These are phyloP conservation scores for Ypsolopha scabrella DNA, from an alignment of 2,888 invertebrate species.

Conservation along the genomic window DNA sequence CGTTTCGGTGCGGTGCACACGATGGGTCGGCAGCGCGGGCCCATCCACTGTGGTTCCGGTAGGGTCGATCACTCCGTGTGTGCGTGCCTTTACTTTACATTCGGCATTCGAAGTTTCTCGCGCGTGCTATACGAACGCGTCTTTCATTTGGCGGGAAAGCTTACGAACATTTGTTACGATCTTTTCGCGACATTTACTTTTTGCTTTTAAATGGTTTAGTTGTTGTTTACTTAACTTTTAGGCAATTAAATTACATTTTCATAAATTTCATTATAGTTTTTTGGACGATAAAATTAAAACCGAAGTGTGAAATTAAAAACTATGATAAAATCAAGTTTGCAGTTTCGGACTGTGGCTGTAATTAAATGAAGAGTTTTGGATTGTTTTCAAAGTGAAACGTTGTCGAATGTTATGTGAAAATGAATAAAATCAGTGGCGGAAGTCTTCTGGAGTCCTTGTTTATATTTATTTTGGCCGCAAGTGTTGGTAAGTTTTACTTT, in stretches of 20 bases:
- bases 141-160: slow-evolving; percentile 41
- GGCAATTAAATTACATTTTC: neutral
- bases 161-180: slow-evolving; percentile 11
- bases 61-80: slow-evolving; percentile 65
- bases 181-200: slow-evolving; percentile 15
- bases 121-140: slow-evolving; percentile 27
- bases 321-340: neutral
- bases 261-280: neutral
- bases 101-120: slow-evolving; percentile 30
- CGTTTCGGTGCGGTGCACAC: slow-evolving; percentile 66
- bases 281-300: neutral
- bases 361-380: neutral
- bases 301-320: neutral
- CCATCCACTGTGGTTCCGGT: slow-evolving; percentile 70
- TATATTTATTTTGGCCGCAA: slow-evolving; percentile 26
- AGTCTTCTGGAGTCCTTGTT: slow-evolving; percentile 37
- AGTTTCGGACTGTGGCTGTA: neutral
- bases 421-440: slow-evolving; percentile 38
- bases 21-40: slow-evolving; percentile 55
- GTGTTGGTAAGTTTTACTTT: slow-evolving; percentile 38
- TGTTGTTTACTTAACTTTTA: neutral
- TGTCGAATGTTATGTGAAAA: slow-evolving; percentile 20
- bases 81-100: slow-evolving; percentile 49
- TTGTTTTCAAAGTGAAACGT: slow-evolving; percentile 20
- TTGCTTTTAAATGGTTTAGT: neutral